A percentile compares a stretch with the other conserved stretches of the same genome.
phyloP scores from a whole-genome alignment of 2,113 vertebrate genomes.

The Abramis brama region DNA sequence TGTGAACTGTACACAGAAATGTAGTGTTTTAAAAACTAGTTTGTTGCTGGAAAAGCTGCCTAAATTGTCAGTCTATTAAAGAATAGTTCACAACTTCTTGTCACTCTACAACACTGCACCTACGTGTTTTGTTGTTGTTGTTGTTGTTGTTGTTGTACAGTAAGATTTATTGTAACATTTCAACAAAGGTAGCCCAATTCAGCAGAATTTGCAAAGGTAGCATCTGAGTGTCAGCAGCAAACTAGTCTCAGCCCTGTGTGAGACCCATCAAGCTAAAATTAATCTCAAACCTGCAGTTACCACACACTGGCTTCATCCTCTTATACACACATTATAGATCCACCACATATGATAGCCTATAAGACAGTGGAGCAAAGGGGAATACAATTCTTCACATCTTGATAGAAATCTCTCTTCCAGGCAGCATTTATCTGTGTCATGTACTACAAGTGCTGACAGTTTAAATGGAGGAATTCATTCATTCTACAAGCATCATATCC shows the following conservation, averaged over 20 bases:
- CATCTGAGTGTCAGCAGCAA: neutral
- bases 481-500: neutral
- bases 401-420: constrained; percentile 6
- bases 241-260: neutral
- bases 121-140: constrained; percentile 2
- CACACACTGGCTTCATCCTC: constrained; percentile 8
- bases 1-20: no score
- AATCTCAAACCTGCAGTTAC: neutral
- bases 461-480: constrained; percentile 5
- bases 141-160: neutral
- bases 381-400: constrained; percentile 24
- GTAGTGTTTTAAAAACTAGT: neutral
- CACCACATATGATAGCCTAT: neutral
- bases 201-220: neutral
- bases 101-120: neutral
- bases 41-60: neutral
- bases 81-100: neutral
- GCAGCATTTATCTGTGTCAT: constrained; percentile 26
- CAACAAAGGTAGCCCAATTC: neutral
- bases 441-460: neutral
- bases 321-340: constrained; percentile 22
- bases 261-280: constrained; percentile 17
- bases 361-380: neutral
- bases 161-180: neutral
- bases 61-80: neutral